Evolutionary conservation across 2,113 vertebrate genomes (phyloP).

Genomic region (Zeus faber): DNA sequence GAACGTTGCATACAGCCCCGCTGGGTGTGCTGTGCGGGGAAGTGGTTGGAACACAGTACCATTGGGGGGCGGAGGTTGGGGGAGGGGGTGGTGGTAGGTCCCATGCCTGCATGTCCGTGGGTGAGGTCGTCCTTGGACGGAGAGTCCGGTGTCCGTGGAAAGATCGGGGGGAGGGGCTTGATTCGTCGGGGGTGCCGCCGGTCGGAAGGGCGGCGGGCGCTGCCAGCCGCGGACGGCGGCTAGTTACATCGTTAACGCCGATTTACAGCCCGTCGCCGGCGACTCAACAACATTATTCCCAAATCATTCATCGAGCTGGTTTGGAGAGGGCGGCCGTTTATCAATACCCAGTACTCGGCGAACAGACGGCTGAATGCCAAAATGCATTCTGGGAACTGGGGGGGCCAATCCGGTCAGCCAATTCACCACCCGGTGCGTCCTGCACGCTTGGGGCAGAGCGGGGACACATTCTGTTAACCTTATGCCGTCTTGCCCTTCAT

Average conservation of each 20-base stretch:
- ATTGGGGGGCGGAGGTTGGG: conserved; percentile 25
- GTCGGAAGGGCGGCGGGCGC: conserved; percentile 56
- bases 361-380: no score
- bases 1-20: conserved; percentile 61
- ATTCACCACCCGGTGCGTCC: no score
- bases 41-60: conserved; percentile 61
- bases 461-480: no score
- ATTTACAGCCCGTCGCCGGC: conserved; percentile 12
- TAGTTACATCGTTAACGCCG: not conserved
- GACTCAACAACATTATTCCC: no score
- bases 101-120: conserved; percentile 44
- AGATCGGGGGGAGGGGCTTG: conserved; percentile 69
- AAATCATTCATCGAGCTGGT: no score
- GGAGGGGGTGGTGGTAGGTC: conserved; percentile 44
- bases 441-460: no score
- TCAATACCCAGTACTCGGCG: no score
- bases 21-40: conserved; percentile 57
- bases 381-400: no score
- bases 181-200: conserved; percentile 75
- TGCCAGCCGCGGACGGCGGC: conserved; percentile 43
- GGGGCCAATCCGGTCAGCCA: no score
- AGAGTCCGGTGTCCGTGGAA: conserved; percentile 67
- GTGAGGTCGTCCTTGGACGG: conserved; percentile 71
- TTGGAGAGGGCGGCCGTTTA: no score
- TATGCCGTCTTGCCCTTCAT: no score